phyloP scores from a whole-genome alignment of 2,797 vertebrate species.

The Phoxinus dragarum region DNA sequence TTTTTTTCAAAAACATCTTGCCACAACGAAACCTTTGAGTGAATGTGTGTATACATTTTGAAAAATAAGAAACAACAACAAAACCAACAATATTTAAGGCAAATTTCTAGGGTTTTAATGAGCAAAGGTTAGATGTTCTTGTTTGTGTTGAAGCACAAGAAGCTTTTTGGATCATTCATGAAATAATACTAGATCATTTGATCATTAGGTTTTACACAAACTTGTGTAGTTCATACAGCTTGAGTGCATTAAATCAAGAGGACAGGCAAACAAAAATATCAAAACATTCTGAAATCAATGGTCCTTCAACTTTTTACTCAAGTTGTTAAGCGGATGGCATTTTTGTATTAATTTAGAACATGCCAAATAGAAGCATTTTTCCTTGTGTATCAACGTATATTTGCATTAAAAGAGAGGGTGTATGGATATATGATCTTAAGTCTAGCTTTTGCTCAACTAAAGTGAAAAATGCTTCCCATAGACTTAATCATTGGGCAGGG shows the following conservation, averaged over 20 bases:
- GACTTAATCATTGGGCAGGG: slow-evolving; percentile 72
- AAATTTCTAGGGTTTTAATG: background rate
- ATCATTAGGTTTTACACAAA: background rate
- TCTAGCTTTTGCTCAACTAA: slow-evolving; percentile 49
- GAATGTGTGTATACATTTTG: too few relatives aligned
- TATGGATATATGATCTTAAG: slow-evolving; percentile 46
- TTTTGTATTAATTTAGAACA: background rate
- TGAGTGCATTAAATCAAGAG: background rate
- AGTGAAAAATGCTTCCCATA: slow-evolving; percentile 78
- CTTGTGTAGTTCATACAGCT: background rate
- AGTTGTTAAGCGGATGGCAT: background rate
- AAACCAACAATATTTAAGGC: background rate
- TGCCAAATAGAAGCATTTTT: background rate
- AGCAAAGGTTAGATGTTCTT: background rate
- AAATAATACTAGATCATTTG: background rate
- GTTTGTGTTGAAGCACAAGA: background rate
- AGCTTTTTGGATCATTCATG: background rate
- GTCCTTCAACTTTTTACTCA: background rate
- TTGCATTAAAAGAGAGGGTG: slow-evolving; percentile 9
- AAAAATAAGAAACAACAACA: background rate
- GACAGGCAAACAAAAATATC: background rate
- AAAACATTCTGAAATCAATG: background rate
- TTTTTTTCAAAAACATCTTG: too few relatives aligned
- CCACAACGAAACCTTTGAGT: too few relatives aligned
- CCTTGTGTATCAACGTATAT: background rate